Percentiles rank a stretch among this genome's conserved stretches.
Evolutionary conservation across 2,113 vertebrate species (phyloP).

Genomic region (Chloropsis cyanopogon): DNA sequence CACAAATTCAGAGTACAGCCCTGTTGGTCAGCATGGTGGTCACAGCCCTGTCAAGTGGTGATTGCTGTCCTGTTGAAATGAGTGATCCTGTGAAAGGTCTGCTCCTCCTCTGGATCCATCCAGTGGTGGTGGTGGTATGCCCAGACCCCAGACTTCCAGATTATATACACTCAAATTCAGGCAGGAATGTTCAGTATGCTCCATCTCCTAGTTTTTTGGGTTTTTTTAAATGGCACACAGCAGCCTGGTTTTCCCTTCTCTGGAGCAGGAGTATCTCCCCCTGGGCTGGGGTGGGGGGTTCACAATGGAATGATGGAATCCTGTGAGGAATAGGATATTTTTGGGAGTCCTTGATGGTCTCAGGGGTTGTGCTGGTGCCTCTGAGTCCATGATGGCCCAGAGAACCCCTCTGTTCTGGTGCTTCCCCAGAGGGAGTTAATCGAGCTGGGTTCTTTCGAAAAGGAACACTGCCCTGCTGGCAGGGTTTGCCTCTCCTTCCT

Average conservation of each 20-base stretch:
- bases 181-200: not conserved
- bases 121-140: not conserved
- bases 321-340: not conserved
- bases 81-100: not conserved
- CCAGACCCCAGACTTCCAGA: not conserved
- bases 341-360: not conserved
- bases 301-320: not conserved
- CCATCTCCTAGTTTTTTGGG: no score
- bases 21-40: not conserved
- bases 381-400: not conserved
- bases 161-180: rapidly evolving
- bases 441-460: not conserved
- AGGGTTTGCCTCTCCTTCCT: not conserved
- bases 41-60: not conserved
- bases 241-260: no score
- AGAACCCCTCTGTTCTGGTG: not conserved
- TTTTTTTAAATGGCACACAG: no score
- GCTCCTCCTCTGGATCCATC: not conserved
- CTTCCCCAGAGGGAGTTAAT: rapidly evolving
- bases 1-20: not conserved
- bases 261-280: no score
- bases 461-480: not conserved
- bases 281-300: rapidly evolving
- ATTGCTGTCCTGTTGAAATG: not conserved
- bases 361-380: not conserved